Percentiles rank a stretch among this genome's conserved stretches.
phyloP scores from a whole-genome alignment of 1,140 invertebrate genomes.

The Phenacoccus solenopsis region DNA sequence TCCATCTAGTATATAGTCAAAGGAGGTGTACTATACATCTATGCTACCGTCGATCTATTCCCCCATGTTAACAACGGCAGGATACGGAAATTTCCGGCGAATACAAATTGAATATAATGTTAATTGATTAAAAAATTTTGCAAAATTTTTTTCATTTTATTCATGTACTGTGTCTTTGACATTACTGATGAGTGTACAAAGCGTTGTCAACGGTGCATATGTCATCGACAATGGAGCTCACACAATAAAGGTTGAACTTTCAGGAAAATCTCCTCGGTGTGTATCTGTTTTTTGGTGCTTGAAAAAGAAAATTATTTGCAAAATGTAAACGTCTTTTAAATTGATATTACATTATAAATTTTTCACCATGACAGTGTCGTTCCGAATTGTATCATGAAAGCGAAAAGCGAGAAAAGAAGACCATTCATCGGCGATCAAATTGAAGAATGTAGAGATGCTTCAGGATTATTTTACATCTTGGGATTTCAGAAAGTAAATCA shows the following conservation, averaged over 20 bases:
- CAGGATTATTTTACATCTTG: constrained; percentile 84
- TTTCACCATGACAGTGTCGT: constrained; percentile 46
- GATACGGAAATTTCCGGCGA: too few relatives aligned
- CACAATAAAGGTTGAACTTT: not conserved
- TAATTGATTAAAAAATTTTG: too few relatives aligned
- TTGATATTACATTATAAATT: not conserved
- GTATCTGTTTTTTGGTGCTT: too few relatives aligned
- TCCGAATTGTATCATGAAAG: constrained; percentile 96
- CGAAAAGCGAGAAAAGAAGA: constrained; percentile 84
- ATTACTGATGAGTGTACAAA: too few relatives aligned
- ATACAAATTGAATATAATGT: too few relatives aligned
- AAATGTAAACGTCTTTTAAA: not conserved
- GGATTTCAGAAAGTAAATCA: constrained; percentile 77
- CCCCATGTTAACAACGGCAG: too few relatives aligned
- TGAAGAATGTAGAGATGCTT: constrained; percentile 90
- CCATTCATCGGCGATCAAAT: constrained; percentile 89
- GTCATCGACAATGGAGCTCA: not conserved
- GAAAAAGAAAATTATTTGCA: not conserved
- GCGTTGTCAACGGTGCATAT: not conserved
- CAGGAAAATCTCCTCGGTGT: not conserved
- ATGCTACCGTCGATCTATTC: too few relatives aligned
- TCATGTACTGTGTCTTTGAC: too few relatives aligned
- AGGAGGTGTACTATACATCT: too few relatives aligned
- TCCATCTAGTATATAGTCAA: too few relatives aligned
- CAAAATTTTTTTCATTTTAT: too few relatives aligned